Base-by-base conservation (phyloP, 2,113 vertebrate species). In the Ceyx melanurus region DNA sequence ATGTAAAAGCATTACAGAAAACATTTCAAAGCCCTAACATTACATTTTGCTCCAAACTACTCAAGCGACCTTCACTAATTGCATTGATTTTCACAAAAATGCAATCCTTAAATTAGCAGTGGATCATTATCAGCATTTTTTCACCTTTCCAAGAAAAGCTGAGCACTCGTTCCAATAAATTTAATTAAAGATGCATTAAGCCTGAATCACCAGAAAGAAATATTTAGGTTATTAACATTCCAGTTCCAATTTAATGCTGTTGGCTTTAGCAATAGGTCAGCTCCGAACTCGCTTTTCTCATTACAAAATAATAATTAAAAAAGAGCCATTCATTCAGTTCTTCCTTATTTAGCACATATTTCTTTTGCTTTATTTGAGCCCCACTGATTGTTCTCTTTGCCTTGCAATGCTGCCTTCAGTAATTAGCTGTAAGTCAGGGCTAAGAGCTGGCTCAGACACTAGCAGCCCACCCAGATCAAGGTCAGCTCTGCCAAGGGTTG, bases 101-200 rank as follows among this genome's bases (percentile, higher is more conserved):
- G 1, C 76, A 88, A 77, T 72, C 33, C 31, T 37, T 88, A 92
- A 88, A 81, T 89, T 89, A 95, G 37, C 42, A 94, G 60, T 43
- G 64, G 76, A 92, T 93, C 70, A 25, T 60, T 89, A 76, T 75
- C 50, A 87, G 80, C 9, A 53, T 51, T 90, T 86, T 88, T 76
- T 86, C 74, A 86, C 67, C 56, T 78, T 92, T 91, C 79, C 79
- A 94, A 68, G 45, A 43, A 90, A 92, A 93, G 37, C 29, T 86
- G 82, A 74, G 25, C 26, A n/a, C 15, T 71, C 70, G 4, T 81
- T 95, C 67, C 64, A 82, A 90, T 48, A 95, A 75, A 93, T 88
- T 83, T 95, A 92, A 95, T 96, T 95, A 94, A 91, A 96, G 31
- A 15, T 88, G 45, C 67, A 79, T 88, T 94, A 84, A 90, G 43